Conservation (phyloP, 2,113 vertebrate genomes). For the Ondatra zibethicus region DNA sequence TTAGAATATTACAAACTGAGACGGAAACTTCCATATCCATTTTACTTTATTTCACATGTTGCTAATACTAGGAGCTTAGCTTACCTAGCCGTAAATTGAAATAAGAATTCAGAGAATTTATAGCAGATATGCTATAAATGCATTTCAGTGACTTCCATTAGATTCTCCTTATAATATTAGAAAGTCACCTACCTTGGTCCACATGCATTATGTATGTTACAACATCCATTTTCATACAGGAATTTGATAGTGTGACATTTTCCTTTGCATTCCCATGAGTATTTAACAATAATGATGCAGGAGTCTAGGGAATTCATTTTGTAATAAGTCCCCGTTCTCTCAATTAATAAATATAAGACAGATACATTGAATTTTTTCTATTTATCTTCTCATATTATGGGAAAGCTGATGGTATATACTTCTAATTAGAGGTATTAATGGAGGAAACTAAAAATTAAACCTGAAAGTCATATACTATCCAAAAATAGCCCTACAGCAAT, state of each 20-base stretch:
- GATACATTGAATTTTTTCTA: background rate
- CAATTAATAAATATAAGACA: background rate
- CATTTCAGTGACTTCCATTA: background rate
- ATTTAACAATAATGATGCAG: background rate
- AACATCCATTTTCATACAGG: background rate
- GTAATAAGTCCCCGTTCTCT: background rate
- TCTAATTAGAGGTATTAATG: background rate
- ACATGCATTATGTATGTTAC: background rate
- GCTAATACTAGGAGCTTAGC: background rate
- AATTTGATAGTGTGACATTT: background rate
- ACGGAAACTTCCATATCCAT: background rate
- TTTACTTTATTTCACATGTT: background rate
- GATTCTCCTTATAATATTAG: background rate
- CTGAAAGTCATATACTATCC: background rate
- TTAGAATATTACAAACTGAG: background rate
- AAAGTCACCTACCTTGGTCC: background rate
- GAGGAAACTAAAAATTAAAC: background rate
- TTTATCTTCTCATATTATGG: background rate
- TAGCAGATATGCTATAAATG: background rate
- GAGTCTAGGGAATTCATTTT: background rate
- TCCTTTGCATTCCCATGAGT: background rate
- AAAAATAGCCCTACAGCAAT: background rate
- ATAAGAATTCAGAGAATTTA: background rate
- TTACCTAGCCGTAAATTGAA: background rate
- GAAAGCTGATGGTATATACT: background rate